These are phyloP conservation scores for Drosophila pseudotakahashii DNA, from an alignment of 2,888 invertebrate species.

Conservation along the genomic window DNA sequence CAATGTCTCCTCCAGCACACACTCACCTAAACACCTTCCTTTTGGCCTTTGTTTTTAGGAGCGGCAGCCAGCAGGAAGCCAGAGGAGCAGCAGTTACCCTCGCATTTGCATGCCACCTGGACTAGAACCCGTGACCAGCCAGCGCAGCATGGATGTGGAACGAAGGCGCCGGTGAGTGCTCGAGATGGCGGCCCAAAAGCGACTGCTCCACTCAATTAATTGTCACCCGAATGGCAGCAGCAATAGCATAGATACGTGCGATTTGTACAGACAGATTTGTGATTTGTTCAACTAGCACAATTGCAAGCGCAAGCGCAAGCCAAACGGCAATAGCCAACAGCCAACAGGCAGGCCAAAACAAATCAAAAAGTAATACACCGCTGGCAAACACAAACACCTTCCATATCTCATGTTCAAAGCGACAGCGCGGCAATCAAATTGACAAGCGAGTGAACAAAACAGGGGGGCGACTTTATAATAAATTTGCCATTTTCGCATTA, in stretches of 20 bases:
- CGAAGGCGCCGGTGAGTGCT: slow-evolving; percentile 71
- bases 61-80: not conserved
- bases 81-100: not conserved
- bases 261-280: slow-evolving; percentile 25
- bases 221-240: slow-evolving; percentile 39
- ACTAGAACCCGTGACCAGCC: slow-evolving; percentile 2
- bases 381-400: slow-evolving; percentile 78
- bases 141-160: slow-evolving; percentile 64
- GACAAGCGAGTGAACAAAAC: slow-evolving; percentile 75
- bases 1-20: not conserved
- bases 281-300: slow-evolving; percentile 35
- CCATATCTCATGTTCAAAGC: slow-evolving; percentile 66
- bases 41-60: not conserved
- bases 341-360: slow-evolving; percentile 35
- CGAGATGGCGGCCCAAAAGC: slow-evolving; percentile 26
- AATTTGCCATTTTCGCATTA: slow-evolving; percentile 82
- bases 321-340: no score
- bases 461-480: slow-evolving; percentile 72
- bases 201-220: slow-evolving; percentile 56
- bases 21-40: no score
- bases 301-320: slow-evolving; percentile 25
- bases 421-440: slow-evolving; percentile 68
- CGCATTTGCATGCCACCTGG: slow-evolving; percentile 7
- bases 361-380: slow-evolving; percentile 47
- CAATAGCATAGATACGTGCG: slow-evolving; percentile 33